phyloP scores from a whole-genome alignment of 2,888 invertebrate genomes.

The Therioaphis trifolii region DNA sequence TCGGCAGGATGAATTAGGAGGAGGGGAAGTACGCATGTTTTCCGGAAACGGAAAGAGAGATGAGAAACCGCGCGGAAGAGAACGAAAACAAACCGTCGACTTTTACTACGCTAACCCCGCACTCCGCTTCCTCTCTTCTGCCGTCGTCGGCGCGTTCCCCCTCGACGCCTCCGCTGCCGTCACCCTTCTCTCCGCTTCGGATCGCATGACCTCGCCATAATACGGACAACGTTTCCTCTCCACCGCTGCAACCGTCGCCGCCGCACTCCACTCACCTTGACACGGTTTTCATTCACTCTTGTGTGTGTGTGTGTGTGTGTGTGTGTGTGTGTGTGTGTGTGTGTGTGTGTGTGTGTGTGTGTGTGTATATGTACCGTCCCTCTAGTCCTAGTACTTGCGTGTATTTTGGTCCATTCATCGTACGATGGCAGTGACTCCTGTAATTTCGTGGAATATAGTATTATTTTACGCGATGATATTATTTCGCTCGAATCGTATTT shows the following conservation, averaged over 20 bases:
- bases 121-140: background rate
- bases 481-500: background rate
- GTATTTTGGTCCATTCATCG: slow-evolving; percentile 59
- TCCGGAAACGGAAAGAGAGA: slow-evolving; percentile 55
- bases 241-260: slow-evolving; percentile 1
- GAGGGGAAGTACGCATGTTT: slow-evolving; percentile 38
- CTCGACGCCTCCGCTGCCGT: background rate
- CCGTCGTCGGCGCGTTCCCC: slow-evolving; percentile 17
- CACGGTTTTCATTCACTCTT: slow-evolving; percentile 62
- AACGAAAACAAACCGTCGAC: slow-evolving; percentile 62
- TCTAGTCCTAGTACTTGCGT: background rate
- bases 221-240: slow-evolving; percentile 57
- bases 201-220: slow-evolving; percentile 61
- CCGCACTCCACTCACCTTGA: slow-evolving; percentile 58
- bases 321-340: background rate
- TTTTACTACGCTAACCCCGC: slow-evolving; percentile 52
- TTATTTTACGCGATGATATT: background rate
- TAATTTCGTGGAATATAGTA: background rate
- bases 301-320: background rate
- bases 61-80: slow-evolving; percentile 57
- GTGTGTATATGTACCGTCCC: slow-evolving; percentile 23
- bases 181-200: slow-evolving; percentile 32
- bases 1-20: background rate
- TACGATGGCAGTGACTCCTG: background rate
- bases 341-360: slow-evolving; percentile 13